phyloP scores from a whole-genome alignment of 2,113 vertebrate species.

The Herpetotheres cachinnans region DNA sequence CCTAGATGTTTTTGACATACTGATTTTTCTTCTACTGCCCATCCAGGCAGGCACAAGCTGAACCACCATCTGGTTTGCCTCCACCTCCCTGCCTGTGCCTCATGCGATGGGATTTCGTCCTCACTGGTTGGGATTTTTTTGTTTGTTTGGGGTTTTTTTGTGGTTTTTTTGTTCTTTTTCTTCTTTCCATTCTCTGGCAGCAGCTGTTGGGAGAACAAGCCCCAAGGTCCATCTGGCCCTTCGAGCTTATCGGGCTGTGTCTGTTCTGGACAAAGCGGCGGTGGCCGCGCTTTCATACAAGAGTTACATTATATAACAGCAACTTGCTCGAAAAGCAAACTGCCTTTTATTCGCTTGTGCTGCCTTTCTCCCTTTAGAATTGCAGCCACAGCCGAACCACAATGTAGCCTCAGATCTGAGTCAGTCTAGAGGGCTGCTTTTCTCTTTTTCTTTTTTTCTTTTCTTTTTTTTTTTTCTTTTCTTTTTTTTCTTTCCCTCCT shows the following conservation, averaged over 20 bases:
- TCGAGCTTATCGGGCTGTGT: neutral
- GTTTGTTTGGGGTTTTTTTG: neutral
- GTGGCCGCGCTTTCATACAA: neutral
- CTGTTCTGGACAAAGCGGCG: neutral
- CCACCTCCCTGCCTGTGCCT: neutral
- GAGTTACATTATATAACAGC: constrained; percentile 51
- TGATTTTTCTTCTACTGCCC: neutral
- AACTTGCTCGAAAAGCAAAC: constrained; percentile 51
- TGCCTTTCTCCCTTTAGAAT: constrained; percentile 56
- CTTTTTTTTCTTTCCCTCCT: neutral
- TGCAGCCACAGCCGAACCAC: neutral
- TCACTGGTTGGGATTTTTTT: neutral
- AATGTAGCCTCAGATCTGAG: constrained; percentile 39
- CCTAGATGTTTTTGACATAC: neutral
- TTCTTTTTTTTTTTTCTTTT: rapidly evolving
- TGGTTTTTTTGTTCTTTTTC: neutral
- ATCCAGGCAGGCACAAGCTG: neutral
- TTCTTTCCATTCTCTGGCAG: constrained; percentile 2
- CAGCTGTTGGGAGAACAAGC: constrained; percentile 59
- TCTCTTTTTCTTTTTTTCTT: neutral
- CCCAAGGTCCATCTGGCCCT: constrained; percentile 30
- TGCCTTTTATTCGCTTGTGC: neutral
- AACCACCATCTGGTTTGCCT: constrained; percentile 26
- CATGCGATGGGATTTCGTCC: neutral
- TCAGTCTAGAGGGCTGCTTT: constrained; percentile 32